These are phyloP conservation scores for Dendrolimus pini DNA, from an alignment of 2,888 invertebrate species.

Conservation along the genomic window DNA sequence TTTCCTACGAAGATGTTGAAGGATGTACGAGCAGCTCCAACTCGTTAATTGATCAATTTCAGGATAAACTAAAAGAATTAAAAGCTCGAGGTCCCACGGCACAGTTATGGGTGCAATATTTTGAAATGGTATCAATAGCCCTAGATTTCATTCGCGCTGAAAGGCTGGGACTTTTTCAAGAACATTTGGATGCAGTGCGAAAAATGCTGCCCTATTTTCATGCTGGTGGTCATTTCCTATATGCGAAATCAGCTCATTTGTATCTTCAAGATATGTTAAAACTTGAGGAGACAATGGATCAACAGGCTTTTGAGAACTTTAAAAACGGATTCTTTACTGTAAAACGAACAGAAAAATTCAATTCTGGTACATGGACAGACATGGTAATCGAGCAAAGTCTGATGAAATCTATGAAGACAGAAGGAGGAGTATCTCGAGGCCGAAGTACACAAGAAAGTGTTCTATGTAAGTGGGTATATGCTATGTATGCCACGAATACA, in stretches of 20 bases:
- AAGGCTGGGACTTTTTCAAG: slow-evolving; percentile 16
- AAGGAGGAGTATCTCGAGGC: slow-evolving; percentile 41
- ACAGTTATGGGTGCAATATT: slow-evolving; percentile 34
- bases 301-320: no score
- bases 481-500: slow-evolving; percentile 8
- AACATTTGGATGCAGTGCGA: slow-evolving; percentile 24
- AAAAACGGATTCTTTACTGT: slow-evolving; percentile 2
- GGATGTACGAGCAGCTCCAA: slow-evolving; percentile 11
- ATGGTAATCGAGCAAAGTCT: slow-evolving; percentile 34
- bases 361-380: slow-evolving; percentile 39
- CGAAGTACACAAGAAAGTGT: slow-evolving; percentile 40
- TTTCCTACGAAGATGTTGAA: slow-evolving; percentile 31
- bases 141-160: slow-evolving; percentile 24
- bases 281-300: slow-evolving; percentile 21
- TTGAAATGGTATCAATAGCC: slow-evolving; percentile 31
- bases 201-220: slow-evolving; percentile 33
- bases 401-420: slow-evolving; percentile 38
- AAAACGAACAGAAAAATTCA: slow-evolving; percentile 30
- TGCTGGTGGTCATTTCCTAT: slow-evolving; percentile 28
- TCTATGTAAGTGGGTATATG: slow-evolving; percentile 25
- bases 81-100: slow-evolving; percentile 23
- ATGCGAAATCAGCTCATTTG: slow-evolving; percentile 26
- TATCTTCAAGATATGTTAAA: slow-evolving; percentile 27
- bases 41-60: slow-evolving; percentile 16
- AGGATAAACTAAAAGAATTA: slow-evolving; percentile 17